These are phyloP conservation scores for Horisme vitalbata DNA, from an alignment of 2,888 invertebrate species.

Conservation along the genomic window DNA sequence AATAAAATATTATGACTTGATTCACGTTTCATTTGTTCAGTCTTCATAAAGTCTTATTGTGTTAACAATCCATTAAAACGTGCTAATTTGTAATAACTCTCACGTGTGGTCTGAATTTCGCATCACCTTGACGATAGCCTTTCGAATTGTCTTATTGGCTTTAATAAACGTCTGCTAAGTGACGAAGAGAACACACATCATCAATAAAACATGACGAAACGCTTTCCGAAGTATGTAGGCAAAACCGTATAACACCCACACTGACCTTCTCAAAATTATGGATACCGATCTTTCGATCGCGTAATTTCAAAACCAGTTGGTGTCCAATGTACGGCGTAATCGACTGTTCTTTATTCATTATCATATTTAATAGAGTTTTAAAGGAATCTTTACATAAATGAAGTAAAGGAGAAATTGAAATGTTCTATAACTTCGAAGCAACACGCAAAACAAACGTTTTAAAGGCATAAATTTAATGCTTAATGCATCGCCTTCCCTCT, in stretches of 20 bases:
- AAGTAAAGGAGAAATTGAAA: slow-evolving; percentile 33
- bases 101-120: slow-evolving; percentile 67
- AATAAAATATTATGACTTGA: slow-evolving; percentile 5
- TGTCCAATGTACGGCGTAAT: slow-evolving; percentile 30
- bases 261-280: slow-evolving; percentile 39
- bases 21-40: slow-evolving; percentile 5
- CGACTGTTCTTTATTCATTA: slow-evolving; percentile 28
- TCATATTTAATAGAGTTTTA: slow-evolving; percentile 34
- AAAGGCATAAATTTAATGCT: slow-evolving; percentile 33
- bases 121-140: slow-evolving; percentile 53
- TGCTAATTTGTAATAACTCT: slow-evolving; percentile 18
- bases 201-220: slow-evolving; percentile 59
- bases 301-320: slow-evolving; percentile 49
- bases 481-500: slow-evolving; percentile 44
- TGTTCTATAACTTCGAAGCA: slow-evolving; percentile 27
- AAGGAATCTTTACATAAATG: slow-evolving; percentile 21
- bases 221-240: slow-evolving; percentile 49
- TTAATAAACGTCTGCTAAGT: slow-evolving; percentile 70
- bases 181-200: slow-evolving; percentile 53
- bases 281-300: slow-evolving; percentile 43
- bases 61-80: slow-evolving; percentile 16
- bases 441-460: slow-evolving; percentile 36
- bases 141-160: slow-evolving; percentile 54
- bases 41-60: slow-evolving; percentile 6
- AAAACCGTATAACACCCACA: slow-evolving; percentile 58